phyloP scores from a whole-genome alignment of 2,888 invertebrate species.

The Leptopterna dolabrata region DNA sequence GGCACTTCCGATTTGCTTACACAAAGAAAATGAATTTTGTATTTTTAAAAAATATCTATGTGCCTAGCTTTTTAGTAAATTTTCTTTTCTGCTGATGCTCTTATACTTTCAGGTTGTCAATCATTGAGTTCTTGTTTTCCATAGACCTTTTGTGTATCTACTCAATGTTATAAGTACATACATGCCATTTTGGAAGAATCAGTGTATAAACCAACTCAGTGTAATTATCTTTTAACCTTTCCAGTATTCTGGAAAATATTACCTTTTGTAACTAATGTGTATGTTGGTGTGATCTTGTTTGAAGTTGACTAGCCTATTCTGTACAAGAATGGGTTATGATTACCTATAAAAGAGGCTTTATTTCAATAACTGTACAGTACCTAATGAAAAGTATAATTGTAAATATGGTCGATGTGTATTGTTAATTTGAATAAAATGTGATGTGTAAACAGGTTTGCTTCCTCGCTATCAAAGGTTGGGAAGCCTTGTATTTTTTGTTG shows the following conservation, averaged over 20 bases:
- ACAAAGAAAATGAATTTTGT: neutral
- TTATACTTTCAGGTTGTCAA: neutral
- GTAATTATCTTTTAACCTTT: neutral
- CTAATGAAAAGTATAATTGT: neutral
- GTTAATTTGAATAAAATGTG: constrained; percentile 3
- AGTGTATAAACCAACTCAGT: neutral
- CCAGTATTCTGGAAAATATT: neutral
- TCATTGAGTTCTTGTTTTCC: neutral
- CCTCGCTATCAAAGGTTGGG: too few relatives aligned
- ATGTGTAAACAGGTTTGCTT: neutral
- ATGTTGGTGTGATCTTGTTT: neutral
- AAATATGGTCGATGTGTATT: neutral
- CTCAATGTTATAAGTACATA: neutral
- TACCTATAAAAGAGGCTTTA: neutral
- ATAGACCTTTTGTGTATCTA: neutral
- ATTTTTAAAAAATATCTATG: neutral
- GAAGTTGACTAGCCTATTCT: neutral
- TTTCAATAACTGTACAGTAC: neutral
- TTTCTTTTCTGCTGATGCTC: neutral
- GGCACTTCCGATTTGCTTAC: neutral
- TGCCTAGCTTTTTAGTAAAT: neutral
- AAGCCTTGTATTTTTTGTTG: too few relatives aligned
- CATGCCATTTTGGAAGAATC: neutral
- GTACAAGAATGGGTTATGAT: neutral
- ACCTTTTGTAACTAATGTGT: neutral